phyloP scores from a whole-genome alignment of 2,888 invertebrate species.

The Seladonia tumulorum region DNA sequence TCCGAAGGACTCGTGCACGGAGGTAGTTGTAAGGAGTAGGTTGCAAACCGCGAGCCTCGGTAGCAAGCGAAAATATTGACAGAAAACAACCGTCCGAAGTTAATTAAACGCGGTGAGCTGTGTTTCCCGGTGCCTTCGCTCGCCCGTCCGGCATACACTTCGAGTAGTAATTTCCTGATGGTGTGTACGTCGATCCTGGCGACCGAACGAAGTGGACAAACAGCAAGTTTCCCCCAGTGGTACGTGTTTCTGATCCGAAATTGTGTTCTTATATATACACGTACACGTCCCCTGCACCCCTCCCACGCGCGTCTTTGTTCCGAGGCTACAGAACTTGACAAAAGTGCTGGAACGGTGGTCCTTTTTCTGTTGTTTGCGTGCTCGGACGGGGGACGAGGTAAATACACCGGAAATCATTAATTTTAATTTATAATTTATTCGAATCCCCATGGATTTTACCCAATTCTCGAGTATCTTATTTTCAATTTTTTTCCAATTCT shows the following conservation, averaged over 20 bases:
- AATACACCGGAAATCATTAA: background rate
- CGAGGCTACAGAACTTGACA: background rate
- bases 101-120: slow-evolving; percentile 81
- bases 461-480: no score
- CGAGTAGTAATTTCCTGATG: slow-evolving; percentile 82
- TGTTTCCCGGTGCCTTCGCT: slow-evolving; percentile 72
- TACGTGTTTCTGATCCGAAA: slow-evolving; percentile 71
- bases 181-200: slow-evolving; percentile 75
- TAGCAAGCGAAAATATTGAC: slow-evolving; percentile 82
- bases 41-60: slow-evolving; percentile 55
- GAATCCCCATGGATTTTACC: no score
- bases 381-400: background rate
- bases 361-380: background rate
- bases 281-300: slow-evolving; percentile 14
- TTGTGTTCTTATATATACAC: slow-evolving; percentile 63
- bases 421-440: background rate
- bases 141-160: slow-evolving; percentile 69
- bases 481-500: no score
- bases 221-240: slow-evolving; percentile 71
- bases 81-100: slow-evolving; percentile 81
- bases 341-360: background rate
- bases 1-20: slow-evolving; percentile 19
- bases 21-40: slow-evolving; percentile 52
- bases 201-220: slow-evolving; percentile 77
- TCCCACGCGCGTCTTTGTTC: slow-evolving; percentile 20